Base-by-base conservation (phyloP, 2,888 invertebrate species). In the Galeopsomyia nigrocyanea region DNA sequence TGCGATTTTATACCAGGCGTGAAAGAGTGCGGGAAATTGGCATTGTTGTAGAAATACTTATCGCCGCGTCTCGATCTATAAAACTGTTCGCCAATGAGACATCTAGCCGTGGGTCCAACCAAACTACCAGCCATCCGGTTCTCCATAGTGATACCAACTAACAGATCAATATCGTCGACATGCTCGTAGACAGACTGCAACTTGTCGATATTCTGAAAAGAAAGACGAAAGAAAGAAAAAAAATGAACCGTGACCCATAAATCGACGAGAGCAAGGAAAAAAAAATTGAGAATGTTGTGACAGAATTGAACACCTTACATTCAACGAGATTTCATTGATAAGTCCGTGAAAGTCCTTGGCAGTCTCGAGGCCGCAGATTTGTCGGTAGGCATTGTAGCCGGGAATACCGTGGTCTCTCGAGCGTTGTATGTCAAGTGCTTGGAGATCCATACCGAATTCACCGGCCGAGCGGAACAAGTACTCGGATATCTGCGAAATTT, bases 331-430 rank as follows among this genome's bases (percentile, higher is more conserved):
- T 73, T 83, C 82, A 64, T 83, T 83, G 10, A 75, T 74, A 56
- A 87, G 84, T 72, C 85, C 87, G 58, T 82, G 78, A 77, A 87
- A 87, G 62, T 79, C 79, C n/a, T 73, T 71, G 17, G 83, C 86
- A 60, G 77, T 78, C 5, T 78, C 79, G 6, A 86, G 78, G 6
- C 83, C 81, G 72, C 87, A 87, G 66, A 84, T 78, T 73, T 88
- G 84, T 84, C 93, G 89, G 83, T 90, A 93, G 62, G 89, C 89
- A 79, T 91, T 91, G 82, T 91, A 92, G 2, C 90, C 88, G 0
- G 89, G 90, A 47, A 92, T 82, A 3, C 91, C 91, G 80, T 92
- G 91, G 78, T 92, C 92, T 74, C 92, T 84, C 31, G 91, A 91
- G 58, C 92, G 85, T 80, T 92, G 92, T 71, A 92, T 89, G 77